Conservation (phyloP, 2,113 vertebrate genomes). For the Megaceryle torquata region DNA sequence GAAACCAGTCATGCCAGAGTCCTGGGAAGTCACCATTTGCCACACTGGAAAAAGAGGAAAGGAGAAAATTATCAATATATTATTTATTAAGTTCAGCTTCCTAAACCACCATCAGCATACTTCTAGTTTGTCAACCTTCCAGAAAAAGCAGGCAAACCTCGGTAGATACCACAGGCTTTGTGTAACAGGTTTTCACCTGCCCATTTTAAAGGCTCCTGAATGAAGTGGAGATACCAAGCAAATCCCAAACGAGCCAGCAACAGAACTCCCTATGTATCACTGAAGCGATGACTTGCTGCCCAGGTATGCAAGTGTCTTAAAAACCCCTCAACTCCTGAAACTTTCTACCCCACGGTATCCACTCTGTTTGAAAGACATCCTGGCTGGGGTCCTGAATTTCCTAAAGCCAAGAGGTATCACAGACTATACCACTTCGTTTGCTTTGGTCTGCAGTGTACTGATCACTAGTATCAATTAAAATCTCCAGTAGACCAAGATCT, state of each 20-base stretch:
- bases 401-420: neutral
- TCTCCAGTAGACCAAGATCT: neutral
- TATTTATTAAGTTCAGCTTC: neutral
- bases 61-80: neutral
- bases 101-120: neutral
- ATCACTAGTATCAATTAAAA: neutral
- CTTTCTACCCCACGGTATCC: neutral
- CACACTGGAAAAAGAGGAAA: neutral
- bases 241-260: neutral
- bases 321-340: neutral
- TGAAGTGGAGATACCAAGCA: neutral
- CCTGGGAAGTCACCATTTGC: neutral
- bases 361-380: neutral
- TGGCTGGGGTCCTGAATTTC: neutral
- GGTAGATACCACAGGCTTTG: neutral
- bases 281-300: neutral
- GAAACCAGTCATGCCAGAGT: neutral
- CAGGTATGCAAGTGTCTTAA: neutral
- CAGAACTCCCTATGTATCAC: neutral
- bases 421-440: neutral
- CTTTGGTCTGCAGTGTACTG: neutral
- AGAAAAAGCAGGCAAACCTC: neutral
- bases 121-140: neutral
- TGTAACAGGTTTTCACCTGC: neutral
- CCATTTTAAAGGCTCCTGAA: neutral